These are phyloP conservation scores for Sphaerophoria rueppellii DNA, from an alignment of 2,888 invertebrate species.

Conservation along the genomic window DNA sequence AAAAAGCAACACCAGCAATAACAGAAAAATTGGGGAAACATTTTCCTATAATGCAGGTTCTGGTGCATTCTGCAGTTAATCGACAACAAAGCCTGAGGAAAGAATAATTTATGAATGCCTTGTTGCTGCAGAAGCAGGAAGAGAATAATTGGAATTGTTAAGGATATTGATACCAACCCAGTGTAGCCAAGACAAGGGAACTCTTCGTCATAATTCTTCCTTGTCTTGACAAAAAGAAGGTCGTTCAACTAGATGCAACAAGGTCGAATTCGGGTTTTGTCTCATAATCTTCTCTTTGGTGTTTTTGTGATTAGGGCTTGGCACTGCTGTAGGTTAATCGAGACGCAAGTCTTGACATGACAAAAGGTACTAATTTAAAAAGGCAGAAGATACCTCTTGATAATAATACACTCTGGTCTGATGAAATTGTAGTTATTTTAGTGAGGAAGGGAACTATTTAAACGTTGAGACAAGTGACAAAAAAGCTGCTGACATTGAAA, in stretches of 20 bases:
- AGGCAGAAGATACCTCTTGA: conserved; percentile 26
- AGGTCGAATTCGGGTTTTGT: conserved; percentile 44
- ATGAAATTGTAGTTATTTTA: conserved; percentile 10
- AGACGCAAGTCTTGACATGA: not conserved
- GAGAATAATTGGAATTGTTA: conserved; percentile 12
- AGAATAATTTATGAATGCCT: conserved; percentile 19
- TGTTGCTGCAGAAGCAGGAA: conserved; percentile 19
- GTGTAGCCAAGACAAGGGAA: not conserved
- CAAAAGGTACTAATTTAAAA: not conserved
- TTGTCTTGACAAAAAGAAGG: conserved; percentile 60
- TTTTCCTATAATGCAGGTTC: conserved; percentile 25
- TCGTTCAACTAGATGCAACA: conserved; percentile 65
- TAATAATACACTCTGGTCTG: conserved; percentile 53
- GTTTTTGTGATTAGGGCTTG: conserved; percentile 4
- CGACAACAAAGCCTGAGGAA: conserved; percentile 1
- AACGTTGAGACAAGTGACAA: not conserved
- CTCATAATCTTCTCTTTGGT: conserved; percentile 16
- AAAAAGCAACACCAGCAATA: conserved; percentile 2
- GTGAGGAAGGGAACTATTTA: not conserved
- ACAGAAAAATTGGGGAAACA: conserved; percentile 55
- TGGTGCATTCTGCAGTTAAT: not conserved
- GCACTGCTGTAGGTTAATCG: conserved; percentile 21
- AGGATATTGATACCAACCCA: conserved; percentile 29
- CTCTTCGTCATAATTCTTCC: conserved; percentile 27
- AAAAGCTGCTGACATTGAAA: conserved; percentile 60